Conservation (phyloP, 2,888 invertebrate species). For the Nomada hirtipes region DNA sequence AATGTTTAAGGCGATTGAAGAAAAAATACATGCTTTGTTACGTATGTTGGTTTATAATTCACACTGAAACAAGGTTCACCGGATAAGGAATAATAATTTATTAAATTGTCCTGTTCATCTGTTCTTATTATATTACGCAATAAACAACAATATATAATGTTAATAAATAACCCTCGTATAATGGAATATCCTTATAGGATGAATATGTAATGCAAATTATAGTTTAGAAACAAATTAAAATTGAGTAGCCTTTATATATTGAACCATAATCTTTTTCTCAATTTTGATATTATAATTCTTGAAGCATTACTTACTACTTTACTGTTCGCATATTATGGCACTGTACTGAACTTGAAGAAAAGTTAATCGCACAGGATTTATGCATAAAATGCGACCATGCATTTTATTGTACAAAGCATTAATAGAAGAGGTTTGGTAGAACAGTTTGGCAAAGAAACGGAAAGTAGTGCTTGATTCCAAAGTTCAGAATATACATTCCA, state of each 20-base stretch:
- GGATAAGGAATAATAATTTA: constrained; percentile 37
- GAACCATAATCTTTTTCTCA: constrained; percentile 3
- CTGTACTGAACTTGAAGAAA: constrained; percentile 10
- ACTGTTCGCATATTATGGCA: neutral
- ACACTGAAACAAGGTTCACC: constrained; percentile 46
- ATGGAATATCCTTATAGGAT: neutral
- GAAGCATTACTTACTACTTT: neutral
- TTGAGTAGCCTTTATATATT: neutral
- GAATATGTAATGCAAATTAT: neutral
- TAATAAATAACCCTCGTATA: constrained; percentile 13
- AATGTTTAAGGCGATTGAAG: constrained; percentile 44
- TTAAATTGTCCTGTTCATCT: constrained; percentile 54
- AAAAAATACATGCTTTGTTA: constrained; percentile 66
- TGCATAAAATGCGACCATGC: constrained; percentile 48
- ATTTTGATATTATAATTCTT: neutral
- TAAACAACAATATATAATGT: constrained; percentile 12
- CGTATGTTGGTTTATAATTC: constrained; percentile 41
- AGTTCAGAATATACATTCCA: constrained; percentile 42
- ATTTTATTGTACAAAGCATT: constrained; percentile 43
- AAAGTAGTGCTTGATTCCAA: constrained; percentile 25
- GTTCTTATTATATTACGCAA: constrained; percentile 35
- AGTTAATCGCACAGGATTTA: constrained; percentile 43
- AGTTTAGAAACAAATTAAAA: neutral
- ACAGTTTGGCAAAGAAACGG: constrained; percentile 51
- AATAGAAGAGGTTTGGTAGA: constrained; percentile 65